Evolutionary conservation across 2,113 vertebrate species (phyloP), one percentile per base, ranked within the genome.

Genomic region (Tachuris rubrigastra): DNA sequence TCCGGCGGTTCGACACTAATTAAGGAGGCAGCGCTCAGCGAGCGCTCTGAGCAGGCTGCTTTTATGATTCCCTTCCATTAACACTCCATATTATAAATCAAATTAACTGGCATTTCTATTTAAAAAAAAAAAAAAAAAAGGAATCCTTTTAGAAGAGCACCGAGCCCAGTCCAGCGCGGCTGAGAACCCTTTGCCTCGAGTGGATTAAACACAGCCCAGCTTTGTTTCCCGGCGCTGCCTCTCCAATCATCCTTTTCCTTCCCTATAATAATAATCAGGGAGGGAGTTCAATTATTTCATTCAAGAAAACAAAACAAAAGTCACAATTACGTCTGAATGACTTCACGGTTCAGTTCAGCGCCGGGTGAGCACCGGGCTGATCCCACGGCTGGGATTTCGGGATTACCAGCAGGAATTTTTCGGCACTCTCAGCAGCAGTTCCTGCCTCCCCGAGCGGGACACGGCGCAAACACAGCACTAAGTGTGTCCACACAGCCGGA

Each of bases 61-160:
- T 96, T 96, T 92, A 95, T 92, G 87, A 73, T 95, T 96, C 73
- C 9, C 19, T 92, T 95, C 93, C 86, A 95, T 96, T 98, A 97
- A 96, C 6, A 31, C 69, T 78, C 83, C 65, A 69, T 66, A 90
- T 94, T 97, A 97, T 95, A 98, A 97, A 97, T 97, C 97, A 98
- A 95, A 94, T 96, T 97, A 97, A 97, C 96, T 96, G 97, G 56
- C 90, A 74, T 97, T 96, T 93, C 92, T 90, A 87, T 75, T 85
- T 31, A 82, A 44, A 25, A 30, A 52, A 50, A 35, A 56, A 30
- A 68, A 37, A 20, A 58, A 56, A 49, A 69, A 50, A 35, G 1
- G 33, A 18, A 62, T 60, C 46, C 28, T 66, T 92, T 88, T 46
- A 68, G 65, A 83, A 94, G 49, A 93, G 81, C 92, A 27, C 76